phyloP scores from a whole-genome alignment of 2,888 invertebrate genomes.

The Syrista parreyssii region DNA sequence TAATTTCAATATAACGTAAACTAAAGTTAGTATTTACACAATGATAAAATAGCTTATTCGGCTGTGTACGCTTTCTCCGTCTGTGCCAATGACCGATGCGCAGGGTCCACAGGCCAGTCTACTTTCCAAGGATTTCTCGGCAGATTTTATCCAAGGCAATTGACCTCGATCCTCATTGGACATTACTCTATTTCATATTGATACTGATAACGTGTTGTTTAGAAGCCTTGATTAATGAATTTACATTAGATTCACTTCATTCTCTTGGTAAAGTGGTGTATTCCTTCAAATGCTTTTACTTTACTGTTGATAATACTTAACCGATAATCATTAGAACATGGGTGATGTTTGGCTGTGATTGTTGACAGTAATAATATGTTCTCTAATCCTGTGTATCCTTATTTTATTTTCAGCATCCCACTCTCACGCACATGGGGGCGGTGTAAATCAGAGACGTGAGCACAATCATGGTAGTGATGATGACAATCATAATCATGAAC shows the following conservation, averaged over 20 bases:
- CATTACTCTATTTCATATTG: not conserved
- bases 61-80: slow-evolving; percentile 38
- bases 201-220: not conserved
- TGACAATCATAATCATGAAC: slow-evolving; percentile 21
- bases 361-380: not conserved
- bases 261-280: not conserved
- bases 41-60: no score
- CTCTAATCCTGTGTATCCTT: slow-evolving; percentile 7
- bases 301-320: no score
- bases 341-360: not conserved
- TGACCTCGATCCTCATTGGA: no score
- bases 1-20: no score
- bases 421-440: slow-evolving; percentile 28
- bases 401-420: slow-evolving; percentile 48
- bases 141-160: no score
- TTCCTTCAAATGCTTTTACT: not conserved
- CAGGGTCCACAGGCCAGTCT: slow-evolving; percentile 48
- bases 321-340: not conserved
- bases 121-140: slow-evolving; percentile 42
- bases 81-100: slow-evolving; percentile 44
- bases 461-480: slow-evolving; percentile 26
- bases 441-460: slow-evolving; percentile 25
- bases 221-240: not conserved
- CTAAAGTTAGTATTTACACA: no score
- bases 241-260: not conserved